Percentiles rank a stretch among this genome's conserved stretches.
Conservation (phyloP, 2,888 invertebrate species). For the Ashinkailepas kermadecensis region DNA sequence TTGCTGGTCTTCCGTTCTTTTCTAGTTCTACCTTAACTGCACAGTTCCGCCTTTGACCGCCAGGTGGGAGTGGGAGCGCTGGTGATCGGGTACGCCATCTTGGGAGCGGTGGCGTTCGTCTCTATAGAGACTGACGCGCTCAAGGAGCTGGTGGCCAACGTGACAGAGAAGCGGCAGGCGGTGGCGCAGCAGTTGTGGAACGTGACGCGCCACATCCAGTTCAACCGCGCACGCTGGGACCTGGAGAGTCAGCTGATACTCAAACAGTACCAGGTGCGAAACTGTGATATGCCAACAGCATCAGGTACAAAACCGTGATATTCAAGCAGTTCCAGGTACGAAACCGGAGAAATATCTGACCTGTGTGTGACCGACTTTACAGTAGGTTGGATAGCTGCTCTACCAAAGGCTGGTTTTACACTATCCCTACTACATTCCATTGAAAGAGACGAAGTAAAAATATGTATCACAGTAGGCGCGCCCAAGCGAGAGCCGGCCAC, state of each 20-base stretch:
- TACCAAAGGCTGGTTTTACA: too few species aligned
- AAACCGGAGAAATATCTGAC: too few species aligned
- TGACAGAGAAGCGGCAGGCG: conserved; percentile 42
- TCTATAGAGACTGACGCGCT: conserved; percentile 59
- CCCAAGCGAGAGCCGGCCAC: too few species aligned
- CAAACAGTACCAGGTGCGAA: conserved; percentile 44
- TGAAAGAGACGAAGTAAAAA: too few species aligned
- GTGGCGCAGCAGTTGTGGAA: conserved; percentile 57
- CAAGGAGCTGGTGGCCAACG: conserved; percentile 43
- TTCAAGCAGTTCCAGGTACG: too few species aligned
- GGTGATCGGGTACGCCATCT: conserved; percentile 76
- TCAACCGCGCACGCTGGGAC: conserved; percentile 48
- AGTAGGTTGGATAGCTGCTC: too few species aligned
- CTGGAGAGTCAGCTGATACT: conserved; percentile 34
- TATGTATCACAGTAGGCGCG: too few species aligned
- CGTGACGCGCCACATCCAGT: conserved; percentile 48
- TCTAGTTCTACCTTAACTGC: too few species aligned
- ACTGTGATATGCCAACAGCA: conserved; percentile 39
- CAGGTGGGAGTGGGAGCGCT: conserved; percentile 68
- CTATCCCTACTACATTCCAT: too few species aligned
- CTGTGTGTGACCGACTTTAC: too few species aligned
- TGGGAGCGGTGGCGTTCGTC: conserved; percentile 74
- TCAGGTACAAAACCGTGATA: too few species aligned
- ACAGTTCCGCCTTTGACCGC: background rate
- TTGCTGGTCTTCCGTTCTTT: too few species aligned